A percentile compares a stretch with the other conserved stretches of the same genome.
phyloP scores from a whole-genome alignment of 2,888 invertebrate species.

The Apotomis capreana region DNA sequence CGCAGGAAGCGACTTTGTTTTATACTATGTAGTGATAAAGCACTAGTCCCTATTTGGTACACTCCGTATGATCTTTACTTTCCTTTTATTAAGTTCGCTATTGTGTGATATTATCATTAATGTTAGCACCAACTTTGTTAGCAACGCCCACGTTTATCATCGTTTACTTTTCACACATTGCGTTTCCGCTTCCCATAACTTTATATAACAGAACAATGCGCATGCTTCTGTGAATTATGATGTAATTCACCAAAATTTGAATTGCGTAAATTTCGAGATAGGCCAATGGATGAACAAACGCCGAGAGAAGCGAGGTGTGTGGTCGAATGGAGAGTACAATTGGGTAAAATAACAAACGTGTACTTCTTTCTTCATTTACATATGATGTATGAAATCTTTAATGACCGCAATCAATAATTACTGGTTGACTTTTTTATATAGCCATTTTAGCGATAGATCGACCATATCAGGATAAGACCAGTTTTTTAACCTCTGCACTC shows the following conservation, averaged over 20 bases:
- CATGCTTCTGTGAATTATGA: constrained; percentile 20
- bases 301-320: not conserved
- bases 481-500: too few relatives aligned
- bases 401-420: too few relatives aligned
- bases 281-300: constrained; percentile 2
- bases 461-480: too few relatives aligned
- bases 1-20: too few relatives aligned
- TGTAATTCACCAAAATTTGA: constrained; percentile 13
- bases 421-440: too few relatives aligned
- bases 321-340: not conserved
- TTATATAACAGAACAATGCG: constrained; percentile 13
- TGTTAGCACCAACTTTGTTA: constrained; percentile 1
- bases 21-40: too few relatives aligned
- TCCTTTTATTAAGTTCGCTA: constrained; percentile 1
- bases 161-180: not conserved
- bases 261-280: not conserved
- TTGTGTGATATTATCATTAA: constrained; percentile 6
- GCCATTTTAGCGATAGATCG: too few relatives aligned
- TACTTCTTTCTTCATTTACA: too few relatives aligned
- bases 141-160: constrained; percentile 13
- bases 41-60: not conserved
- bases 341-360: too few relatives aligned
- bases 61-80: constrained; percentile 2
- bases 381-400: too few relatives aligned
- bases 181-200: constrained; percentile 18